A percentile compares a stretch with the other conserved stretches of the same genome.
These are phyloP conservation scores for Phasianus colchicus DNA, from an alignment of 2,113 vertebrate species.

Conservation along the genomic window DNA sequence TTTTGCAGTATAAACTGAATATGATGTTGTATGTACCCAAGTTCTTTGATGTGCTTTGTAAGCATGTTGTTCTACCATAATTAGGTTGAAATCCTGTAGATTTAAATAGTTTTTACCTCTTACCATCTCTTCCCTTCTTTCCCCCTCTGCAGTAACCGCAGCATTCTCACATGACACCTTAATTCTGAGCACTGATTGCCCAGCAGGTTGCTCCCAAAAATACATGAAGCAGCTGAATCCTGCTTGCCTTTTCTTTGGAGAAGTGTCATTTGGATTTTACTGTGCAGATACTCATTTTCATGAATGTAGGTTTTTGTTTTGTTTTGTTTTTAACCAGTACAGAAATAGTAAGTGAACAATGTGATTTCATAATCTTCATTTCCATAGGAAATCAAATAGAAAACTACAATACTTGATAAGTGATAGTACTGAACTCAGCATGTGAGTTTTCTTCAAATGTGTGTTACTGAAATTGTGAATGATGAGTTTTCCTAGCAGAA, in stretches of 20 bases:
- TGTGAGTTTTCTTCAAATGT: background rate
- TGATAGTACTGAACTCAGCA: background rate
- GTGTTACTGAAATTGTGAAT: background rate
- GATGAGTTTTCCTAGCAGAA: background rate
- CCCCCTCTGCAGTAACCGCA: background rate
- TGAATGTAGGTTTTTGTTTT: background rate
- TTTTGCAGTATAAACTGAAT: background rate
- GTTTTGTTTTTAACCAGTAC: background rate
- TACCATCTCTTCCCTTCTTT: background rate
- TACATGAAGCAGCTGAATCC: background rate
- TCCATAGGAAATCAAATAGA: background rate
- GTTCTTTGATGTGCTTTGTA: background rate
- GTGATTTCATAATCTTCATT: background rate
- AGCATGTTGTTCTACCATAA: background rate
- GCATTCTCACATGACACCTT: background rate
- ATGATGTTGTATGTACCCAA: background rate
- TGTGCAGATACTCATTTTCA: background rate
- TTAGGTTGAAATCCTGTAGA: background rate
- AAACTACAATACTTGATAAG: background rate
- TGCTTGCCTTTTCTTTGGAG: background rate
- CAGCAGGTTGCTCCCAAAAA: conserved; percentile 38
- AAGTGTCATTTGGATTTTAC: background rate
- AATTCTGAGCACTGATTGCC: conserved; percentile 27
- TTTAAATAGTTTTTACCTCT: background rate
- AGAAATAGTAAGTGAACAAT: background rate